Conservation (phyloP, 1,140 invertebrate genomes). For the Penaeus vannamei region DNA sequence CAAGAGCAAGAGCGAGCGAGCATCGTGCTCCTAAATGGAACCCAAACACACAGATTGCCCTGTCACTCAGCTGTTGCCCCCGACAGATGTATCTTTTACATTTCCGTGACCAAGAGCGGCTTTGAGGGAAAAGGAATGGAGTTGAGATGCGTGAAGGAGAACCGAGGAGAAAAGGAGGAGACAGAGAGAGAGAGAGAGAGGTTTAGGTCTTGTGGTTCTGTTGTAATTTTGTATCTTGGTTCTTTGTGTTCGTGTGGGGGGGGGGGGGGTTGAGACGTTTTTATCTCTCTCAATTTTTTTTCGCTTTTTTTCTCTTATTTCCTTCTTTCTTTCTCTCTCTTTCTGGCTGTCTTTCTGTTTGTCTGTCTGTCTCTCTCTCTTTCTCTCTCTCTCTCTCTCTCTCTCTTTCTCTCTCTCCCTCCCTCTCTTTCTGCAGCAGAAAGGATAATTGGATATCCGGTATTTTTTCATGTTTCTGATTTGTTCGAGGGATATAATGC, state of each 20-base stretch:
- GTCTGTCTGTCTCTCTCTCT: neutral
- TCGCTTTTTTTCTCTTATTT: neutral
- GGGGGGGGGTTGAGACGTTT: too few relatives aligned
- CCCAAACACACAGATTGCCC: slow-evolving; percentile 1
- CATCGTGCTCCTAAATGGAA: neutral
- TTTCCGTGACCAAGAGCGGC: too few relatives aligned
- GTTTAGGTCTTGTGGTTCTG: too few relatives aligned
- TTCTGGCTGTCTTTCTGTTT: neutral
- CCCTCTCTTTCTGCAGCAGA: neutral
- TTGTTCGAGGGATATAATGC: neutral
- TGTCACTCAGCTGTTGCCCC: slow-evolving; percentile 1
- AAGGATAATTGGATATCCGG: neutral
- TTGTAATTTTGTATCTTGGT: too few relatives aligned
- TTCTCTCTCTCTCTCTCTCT: neutral
- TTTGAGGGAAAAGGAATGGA: too few relatives aligned
- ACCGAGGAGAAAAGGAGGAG: too few relatives aligned
- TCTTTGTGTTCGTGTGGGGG: too few relatives aligned
- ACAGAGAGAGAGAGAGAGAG: too few relatives aligned
- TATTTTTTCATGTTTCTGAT: too few relatives aligned
- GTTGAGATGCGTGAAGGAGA: too few relatives aligned
- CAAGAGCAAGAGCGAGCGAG: slow-evolving; percentile 27
- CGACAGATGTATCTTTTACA: too few relatives aligned
- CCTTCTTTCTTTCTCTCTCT: neutral
- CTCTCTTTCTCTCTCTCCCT: slow-evolving; percentile 1
- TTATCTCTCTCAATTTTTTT: neutral